phyloP scores from a whole-genome alignment of 2,797 vertebrate genomes.

The Hypotaenidia philippensis region DNA sequence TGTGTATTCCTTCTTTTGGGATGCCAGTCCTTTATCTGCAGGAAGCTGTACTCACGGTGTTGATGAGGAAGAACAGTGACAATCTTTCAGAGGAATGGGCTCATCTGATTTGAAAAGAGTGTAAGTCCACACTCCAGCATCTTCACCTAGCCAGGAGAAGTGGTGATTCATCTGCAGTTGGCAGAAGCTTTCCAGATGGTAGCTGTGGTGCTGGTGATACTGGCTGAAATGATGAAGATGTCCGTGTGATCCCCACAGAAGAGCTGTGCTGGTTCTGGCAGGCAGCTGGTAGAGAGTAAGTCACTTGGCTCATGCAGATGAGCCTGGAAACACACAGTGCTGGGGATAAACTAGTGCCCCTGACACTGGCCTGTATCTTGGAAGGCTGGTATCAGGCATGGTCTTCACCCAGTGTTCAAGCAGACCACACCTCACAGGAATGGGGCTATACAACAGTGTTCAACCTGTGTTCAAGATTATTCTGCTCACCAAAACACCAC shows the following conservation, averaged over 20 bases:
- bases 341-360: not conserved
- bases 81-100: not conserved
- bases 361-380: not conserved
- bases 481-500: not conserved
- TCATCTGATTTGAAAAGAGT: not conserved
- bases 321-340: not conserved
- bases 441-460: not conserved
- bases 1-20: not conserved
- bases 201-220: not conserved
- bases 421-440: not conserved
- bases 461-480: not conserved
- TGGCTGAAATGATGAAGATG: not conserved
- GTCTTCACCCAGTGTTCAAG: not conserved
- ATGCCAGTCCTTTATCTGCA: not conserved
- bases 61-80: not conserved
- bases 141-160: not conserved
- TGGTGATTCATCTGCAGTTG: not conserved
- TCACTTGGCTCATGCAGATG: not conserved
- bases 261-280: not conserved
- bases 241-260: not conserved
- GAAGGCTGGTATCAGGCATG: not conserved
- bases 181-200: not conserved
- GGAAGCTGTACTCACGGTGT: not conserved
- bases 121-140: not conserved
- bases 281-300: not conserved